A percentile compares a stretch with the other conserved stretches of the same genome.
Evolutionary conservation across 2,113 vertebrate species (phyloP).

Genomic region (Oreotrochilus melanogaster): DNA sequence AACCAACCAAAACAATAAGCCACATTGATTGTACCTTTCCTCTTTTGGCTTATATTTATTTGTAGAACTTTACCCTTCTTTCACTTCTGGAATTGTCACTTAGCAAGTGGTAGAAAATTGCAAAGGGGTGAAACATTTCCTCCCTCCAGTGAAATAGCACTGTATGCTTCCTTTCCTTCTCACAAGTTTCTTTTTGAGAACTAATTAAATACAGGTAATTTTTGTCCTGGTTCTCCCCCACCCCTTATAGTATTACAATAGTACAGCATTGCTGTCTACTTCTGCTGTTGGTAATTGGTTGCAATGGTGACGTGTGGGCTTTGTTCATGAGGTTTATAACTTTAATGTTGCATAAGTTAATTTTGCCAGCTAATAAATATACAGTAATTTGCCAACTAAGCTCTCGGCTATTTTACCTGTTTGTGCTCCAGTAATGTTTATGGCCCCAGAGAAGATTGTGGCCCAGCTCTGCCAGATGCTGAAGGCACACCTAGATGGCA

Average conservation of each 20-base stretch:
- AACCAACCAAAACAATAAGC: no score
- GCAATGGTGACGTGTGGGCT: rapidly evolving
- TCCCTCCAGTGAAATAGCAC: rapidly evolving
- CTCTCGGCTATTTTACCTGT: neutral
- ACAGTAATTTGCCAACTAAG: neutral
- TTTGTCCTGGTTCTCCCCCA: neutral
- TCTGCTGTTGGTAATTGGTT: neutral
- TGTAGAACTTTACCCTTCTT: neutral
- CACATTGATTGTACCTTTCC: neutral
- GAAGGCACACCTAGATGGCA: neutral
- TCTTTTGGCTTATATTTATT: neutral
- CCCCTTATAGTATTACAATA: rapidly evolving
- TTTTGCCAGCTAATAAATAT: neutral
- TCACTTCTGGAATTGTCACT: neutral
- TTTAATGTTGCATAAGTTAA: neutral
- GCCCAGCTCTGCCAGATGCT: neutral
- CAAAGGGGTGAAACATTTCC: neutral
- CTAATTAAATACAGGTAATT: neutral
- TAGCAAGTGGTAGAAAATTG: neutral
- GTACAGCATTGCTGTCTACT: neutral
- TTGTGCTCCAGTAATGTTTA: neutral
- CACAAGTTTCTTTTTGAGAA: neutral
- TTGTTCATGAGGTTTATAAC: neutral
- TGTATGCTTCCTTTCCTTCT: neutral
- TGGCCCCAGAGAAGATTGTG: neutral